Evolutionary conservation across 2,888 invertebrate species (phyloP).

Genomic region (Polydrusus cervinus): DNA sequence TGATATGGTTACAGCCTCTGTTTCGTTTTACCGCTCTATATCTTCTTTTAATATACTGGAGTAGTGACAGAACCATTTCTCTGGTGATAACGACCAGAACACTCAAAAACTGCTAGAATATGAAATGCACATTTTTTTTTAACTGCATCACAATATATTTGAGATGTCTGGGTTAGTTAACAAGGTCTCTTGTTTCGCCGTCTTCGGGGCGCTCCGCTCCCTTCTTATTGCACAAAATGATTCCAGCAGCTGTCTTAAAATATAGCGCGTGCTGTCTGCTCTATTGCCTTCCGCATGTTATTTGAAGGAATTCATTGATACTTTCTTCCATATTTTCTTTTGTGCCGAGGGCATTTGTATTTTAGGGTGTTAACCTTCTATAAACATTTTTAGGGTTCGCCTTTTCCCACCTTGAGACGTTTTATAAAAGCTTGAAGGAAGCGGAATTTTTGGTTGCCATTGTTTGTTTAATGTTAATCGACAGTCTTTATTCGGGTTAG

Average conservation of each 20-base stretch:
- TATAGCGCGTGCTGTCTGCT: slow-evolving; percentile 49
- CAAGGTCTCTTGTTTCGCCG: slow-evolving; percentile 39
- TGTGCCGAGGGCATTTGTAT: slow-evolving; percentile 20
- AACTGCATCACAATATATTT: slow-evolving; percentile 30
- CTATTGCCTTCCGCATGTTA: slow-evolving; percentile 47
- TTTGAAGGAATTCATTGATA: slow-evolving; percentile 46
- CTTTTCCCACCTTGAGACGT: slow-evolving; percentile 14
- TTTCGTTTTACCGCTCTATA: no score
- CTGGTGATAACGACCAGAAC: no score
- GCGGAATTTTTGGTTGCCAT: slow-evolving; percentile 13
- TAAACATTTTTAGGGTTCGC: slow-evolving; percentile 19
- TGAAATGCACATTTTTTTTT: slow-evolving; percentile 8
- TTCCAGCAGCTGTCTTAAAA: slow-evolving; percentile 47
- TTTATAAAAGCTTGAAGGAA: neutral
- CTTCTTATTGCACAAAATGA: slow-evolving; percentile 43
- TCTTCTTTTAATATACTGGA: no score
- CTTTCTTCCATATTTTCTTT: slow-evolving; percentile 46
- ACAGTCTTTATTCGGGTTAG: neutral
- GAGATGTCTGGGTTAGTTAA: slow-evolving; percentile 43
- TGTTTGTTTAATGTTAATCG: slow-evolving; percentile 9
- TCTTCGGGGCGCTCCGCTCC: slow-evolving; percentile 22
- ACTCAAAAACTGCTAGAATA: no score
- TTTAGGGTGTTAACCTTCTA: slow-evolving; percentile 41
- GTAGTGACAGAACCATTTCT: no score
- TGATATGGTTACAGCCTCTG: no score